Percentiles rank a stretch among this genome's conserved stretches.
These are phyloP conservation scores for Calcarius lapponicus DNA, from an alignment of 2,797 vertebrate species.

Conservation along the genomic window DNA sequence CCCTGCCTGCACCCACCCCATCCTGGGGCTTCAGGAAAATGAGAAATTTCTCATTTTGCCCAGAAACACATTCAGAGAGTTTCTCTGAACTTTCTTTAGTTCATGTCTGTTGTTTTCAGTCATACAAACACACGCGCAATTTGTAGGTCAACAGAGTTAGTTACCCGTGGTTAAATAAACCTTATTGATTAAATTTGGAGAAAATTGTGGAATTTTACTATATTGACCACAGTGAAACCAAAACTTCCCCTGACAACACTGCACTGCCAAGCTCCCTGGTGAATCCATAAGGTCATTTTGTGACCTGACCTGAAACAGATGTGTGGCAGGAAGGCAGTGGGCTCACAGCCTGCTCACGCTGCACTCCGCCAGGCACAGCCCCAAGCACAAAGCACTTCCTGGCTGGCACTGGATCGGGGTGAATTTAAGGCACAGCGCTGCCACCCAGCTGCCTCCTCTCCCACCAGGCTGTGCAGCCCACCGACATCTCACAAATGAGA, in stretches of 20 bases:
- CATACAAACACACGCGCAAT: not conserved
- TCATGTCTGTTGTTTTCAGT: not conserved
- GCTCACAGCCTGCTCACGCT: not conserved
- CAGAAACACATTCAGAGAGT: not conserved
- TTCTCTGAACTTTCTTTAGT: not conserved
- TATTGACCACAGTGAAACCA: not conserved
- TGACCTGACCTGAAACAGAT: not conserved
- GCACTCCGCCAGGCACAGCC: not conserved
- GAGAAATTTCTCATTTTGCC: not conserved
- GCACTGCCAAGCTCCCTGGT: not conserved
- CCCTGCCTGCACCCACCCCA: not conserved
- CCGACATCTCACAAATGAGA: not conserved
- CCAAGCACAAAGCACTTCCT: not conserved
- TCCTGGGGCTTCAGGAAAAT: not conserved
- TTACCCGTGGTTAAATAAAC: not conserved
- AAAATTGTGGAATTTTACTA: not conserved
- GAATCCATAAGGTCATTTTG: not conserved
- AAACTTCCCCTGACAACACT: not conserved
- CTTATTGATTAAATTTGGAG: not conserved
- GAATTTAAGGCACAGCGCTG: not conserved
- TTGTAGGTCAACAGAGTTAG: not conserved
- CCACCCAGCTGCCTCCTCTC: not conserved
- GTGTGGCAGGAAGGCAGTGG: not conserved
- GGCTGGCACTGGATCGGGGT: accelerated
- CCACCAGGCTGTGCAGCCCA: not conserved